These are phyloP conservation scores for Patiria pectinifera DNA, from an alignment of 53 echinoderm and acorn worm genomes.

Conservation along the genomic window DNA sequence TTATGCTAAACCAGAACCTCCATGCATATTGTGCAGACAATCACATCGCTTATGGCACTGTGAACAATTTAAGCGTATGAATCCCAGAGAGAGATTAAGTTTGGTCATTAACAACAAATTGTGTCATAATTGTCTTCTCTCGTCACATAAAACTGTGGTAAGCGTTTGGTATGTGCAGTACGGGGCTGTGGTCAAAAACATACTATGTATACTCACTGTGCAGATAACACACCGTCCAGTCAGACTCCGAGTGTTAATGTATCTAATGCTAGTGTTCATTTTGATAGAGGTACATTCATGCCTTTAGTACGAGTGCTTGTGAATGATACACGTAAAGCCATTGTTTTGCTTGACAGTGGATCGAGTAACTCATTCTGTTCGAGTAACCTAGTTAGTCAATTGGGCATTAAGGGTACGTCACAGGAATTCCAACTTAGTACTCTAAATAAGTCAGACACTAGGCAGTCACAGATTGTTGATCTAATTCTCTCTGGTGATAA, in stretches of 20 bases:
- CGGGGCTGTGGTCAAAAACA: slow-evolving; percentile 60
- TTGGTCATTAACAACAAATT: too few relatives aligned
- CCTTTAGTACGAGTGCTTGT: slow-evolving; percentile 44
- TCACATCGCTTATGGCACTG: too few relatives aligned
- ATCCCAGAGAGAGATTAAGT: too few relatives aligned
- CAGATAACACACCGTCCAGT: neutral
- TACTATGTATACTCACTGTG: slow-evolving; percentile 57
- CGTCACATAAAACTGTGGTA: too few relatives aligned
- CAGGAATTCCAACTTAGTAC: slow-evolving; percentile 44
- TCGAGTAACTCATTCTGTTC: slow-evolving; percentile 69
- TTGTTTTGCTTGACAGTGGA: slow-evolving; percentile 55
- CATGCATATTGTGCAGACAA: too few relatives aligned
- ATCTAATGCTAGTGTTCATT: slow-evolving; percentile 51
- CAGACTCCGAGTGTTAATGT: slow-evolving; percentile 5
- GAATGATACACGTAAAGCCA: slow-evolving; percentile 22
- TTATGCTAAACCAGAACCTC: too few relatives aligned
- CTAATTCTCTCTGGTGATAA: slow-evolving; percentile 8
- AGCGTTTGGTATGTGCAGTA: too few relatives aligned
- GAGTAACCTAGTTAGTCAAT: slow-evolving; percentile 18
- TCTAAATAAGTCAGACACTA: slow-evolving; percentile 43
- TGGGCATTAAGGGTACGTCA: neutral
- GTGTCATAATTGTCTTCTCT: too few relatives aligned
- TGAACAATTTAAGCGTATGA: too few relatives aligned
- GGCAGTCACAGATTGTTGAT: slow-evolving; percentile 44
- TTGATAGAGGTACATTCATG: slow-evolving; percentile 25